These are phyloP conservation scores for Watsonalla binaria DNA, from an alignment of 2,888 invertebrate genomes.

Conservation along the genomic window DNA sequence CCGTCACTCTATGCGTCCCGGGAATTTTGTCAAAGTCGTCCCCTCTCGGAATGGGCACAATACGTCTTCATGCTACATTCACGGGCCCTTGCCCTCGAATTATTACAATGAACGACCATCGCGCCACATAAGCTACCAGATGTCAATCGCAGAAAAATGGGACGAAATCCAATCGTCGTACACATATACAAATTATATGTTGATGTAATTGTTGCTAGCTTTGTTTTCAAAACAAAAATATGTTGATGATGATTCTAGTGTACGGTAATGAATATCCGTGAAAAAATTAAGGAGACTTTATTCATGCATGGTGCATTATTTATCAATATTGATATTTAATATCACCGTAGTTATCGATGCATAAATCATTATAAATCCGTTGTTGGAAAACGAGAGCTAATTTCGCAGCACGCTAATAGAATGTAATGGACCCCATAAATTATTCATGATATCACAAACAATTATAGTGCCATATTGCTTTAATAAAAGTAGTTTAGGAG, in stretches of 20 bases:
- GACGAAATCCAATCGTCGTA: slow-evolving; percentile 15
- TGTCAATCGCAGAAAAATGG: slow-evolving; percentile 36
- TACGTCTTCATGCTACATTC: slow-evolving; percentile 65
- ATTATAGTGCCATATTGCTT: not conserved
- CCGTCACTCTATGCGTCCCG: slow-evolving; percentile 21
- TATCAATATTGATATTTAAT: not conserved
- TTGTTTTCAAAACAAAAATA: too few species aligned
- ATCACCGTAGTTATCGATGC: not conserved
- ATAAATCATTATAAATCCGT: not conserved
- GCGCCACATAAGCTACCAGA: slow-evolving; percentile 51
- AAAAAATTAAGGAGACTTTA: not conserved
- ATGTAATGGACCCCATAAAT: not conserved
- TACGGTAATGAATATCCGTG: slow-evolving; percentile 1
- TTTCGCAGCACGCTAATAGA: not conserved
- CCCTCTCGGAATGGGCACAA: slow-evolving; percentile 49
- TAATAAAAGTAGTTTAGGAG: slow-evolving; percentile 6
- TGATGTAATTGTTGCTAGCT: not conserved
- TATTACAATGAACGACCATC: slow-evolving; percentile 48
- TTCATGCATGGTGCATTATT: not conserved
- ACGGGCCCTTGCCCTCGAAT: slow-evolving; percentile 48
- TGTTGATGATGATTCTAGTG: not conserved
- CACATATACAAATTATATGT: not conserved
- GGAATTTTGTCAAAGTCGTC: slow-evolving; percentile 66
- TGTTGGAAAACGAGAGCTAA: not conserved
- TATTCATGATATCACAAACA: not conserved